phyloP scores from a whole-genome alignment of 2,888 invertebrate genomes.

The Hypselothyrea guttata region DNA sequence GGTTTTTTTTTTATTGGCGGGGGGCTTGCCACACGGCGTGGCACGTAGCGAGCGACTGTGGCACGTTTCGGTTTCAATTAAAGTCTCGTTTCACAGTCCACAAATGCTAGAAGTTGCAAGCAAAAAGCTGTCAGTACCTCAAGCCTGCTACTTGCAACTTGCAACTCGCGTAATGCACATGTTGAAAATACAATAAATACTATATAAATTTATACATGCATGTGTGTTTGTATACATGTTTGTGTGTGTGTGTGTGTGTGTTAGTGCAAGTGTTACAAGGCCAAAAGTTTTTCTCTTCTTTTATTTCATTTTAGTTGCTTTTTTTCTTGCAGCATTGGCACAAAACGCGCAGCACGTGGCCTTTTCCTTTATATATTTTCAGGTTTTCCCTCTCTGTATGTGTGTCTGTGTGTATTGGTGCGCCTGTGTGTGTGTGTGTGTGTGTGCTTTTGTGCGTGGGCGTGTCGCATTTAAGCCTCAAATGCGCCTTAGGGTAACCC shows the following conservation, averaged over 20 bases:
- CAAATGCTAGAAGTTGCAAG: slow-evolving; percentile 55
- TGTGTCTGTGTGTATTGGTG: slow-evolving; percentile 12
- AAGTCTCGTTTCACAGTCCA: slow-evolving; percentile 60
- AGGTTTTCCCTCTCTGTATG: slow-evolving; percentile 48
- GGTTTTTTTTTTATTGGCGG: too few relatives aligned
- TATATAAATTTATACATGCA: slow-evolving; percentile 8
- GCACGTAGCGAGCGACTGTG: slow-evolving; percentile 28
- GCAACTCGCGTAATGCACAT: slow-evolving; percentile 38
- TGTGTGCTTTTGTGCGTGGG: slow-evolving; percentile 39
- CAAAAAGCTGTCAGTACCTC: neutral
- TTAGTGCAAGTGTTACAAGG: slow-evolving; percentile 74
- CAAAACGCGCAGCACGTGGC: slow-evolving; percentile 73
- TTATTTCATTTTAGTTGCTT: too few relatives aligned
- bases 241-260: slow-evolving; percentile 18
- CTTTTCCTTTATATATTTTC: slow-evolving; percentile 69
- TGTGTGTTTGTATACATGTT: slow-evolving; percentile 1
- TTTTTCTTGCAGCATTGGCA: slow-evolving; percentile 66
- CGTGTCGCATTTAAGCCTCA: slow-evolving; percentile 73
- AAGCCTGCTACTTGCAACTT: slow-evolving; percentile 25
- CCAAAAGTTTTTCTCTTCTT: slow-evolving; percentile 44
- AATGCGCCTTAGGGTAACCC: slow-evolving; percentile 68
- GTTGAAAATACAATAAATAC: slow-evolving; percentile 68
- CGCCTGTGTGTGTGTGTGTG: slow-evolving; percentile 18
- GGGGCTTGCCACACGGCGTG: slow-evolving; percentile 17
- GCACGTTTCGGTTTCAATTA: slow-evolving; percentile 69